Conservation (phyloP, 2,113 vertebrate species). For the Dromaius novaehollandiae region DNA sequence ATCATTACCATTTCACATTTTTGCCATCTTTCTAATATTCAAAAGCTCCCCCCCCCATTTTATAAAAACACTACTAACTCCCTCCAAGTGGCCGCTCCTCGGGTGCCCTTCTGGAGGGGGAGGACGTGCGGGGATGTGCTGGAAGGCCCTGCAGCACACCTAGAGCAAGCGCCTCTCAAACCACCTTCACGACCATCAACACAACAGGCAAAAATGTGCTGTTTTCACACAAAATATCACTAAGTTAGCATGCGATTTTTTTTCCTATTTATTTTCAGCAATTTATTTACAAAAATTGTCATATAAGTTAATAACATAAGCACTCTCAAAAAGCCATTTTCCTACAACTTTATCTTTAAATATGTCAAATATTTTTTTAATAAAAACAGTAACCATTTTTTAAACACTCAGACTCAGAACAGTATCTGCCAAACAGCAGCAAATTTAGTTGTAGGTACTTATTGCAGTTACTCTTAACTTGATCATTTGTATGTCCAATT, state of each 20-base stretch:
- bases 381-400: neutral
- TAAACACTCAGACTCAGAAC: neutral
- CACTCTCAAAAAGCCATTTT: neutral
- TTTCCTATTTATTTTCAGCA: neutral
- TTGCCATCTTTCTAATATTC: neutral
- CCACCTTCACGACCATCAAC: neutral
- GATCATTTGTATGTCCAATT: conserved; percentile 71
- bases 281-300: neutral
- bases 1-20: neutral
- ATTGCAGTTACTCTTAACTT: conserved; percentile 73
- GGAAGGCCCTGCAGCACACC: neutral
- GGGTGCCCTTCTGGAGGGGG: too few relatives aligned
- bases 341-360: neutral
- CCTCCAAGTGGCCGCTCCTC: neutral
- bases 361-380: neutral
- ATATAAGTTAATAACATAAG: neutral
- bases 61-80: neutral
- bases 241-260: neutral
- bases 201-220: neutral
- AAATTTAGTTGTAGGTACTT: conserved; percentile 60
- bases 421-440: conserved; percentile 56
- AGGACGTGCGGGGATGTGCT: neutral
- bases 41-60: neutral
- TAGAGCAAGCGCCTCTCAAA: neutral
- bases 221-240: neutral